Conservation (phyloP, 1,140 invertebrate species). For the Lordiphosa collinella region DNA sequence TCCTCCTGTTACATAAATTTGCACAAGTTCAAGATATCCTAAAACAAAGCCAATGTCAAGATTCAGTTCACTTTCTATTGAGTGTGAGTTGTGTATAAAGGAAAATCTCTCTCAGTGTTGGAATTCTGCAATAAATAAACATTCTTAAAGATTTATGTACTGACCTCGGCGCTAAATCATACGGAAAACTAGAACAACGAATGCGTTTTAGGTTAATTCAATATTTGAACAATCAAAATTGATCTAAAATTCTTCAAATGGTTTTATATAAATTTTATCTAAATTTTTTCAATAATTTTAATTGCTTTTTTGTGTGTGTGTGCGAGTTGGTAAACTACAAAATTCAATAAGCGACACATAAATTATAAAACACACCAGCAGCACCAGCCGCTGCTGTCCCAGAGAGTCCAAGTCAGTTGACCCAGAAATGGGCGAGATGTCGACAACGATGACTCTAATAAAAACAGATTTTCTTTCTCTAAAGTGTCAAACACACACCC, state of each 20-base stretch:
- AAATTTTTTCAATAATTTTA: slow-evolving; percentile 63
- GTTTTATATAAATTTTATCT: slow-evolving; percentile 42
- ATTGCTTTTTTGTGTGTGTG: slow-evolving; percentile 55
- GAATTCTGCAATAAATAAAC: background rate
- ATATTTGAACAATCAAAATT: slow-evolving; percentile 35
- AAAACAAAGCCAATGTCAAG: no score
- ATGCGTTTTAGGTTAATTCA: slow-evolving; percentile 43
- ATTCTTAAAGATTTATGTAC: no score
- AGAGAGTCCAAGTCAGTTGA: slow-evolving; percentile 24
- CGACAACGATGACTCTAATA: slow-evolving; percentile 50
- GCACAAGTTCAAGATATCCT: no score
- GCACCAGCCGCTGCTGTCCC: no score
- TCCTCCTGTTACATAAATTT: no score
- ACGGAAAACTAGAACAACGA: slow-evolving; percentile 11
- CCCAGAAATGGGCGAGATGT: slow-evolving; percentile 47
- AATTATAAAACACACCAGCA: slow-evolving; percentile 38
- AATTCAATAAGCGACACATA: slow-evolving; percentile 68
- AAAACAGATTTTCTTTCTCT: slow-evolving; percentile 57
- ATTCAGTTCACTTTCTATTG: no score
- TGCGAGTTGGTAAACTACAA: slow-evolving; percentile 35
- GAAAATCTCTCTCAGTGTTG: no score
- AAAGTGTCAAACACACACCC: slow-evolving; percentile 29
- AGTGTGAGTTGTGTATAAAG: no score
- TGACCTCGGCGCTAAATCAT: no score
- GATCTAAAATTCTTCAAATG: slow-evolving; percentile 16